Evolutionary conservation across 2,888 invertebrate species (phyloP), one percentile per base, ranked within the genome.

Genomic region (Sarcophaga variegata): DNA sequence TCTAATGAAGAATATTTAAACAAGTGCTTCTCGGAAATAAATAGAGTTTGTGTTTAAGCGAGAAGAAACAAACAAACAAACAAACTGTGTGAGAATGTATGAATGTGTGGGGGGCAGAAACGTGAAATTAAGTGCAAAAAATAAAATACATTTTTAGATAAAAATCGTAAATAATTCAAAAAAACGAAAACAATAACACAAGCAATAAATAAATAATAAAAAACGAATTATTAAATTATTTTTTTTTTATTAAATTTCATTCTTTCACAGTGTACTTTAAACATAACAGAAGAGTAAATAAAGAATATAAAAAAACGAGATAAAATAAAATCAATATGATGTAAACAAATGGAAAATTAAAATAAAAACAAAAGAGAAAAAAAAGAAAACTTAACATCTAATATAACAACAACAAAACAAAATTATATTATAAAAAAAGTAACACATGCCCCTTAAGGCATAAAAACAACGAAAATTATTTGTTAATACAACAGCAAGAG

Each of bases 381-480:
- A 22, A 22, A 22, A 22, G 22, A 22, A 74, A 71, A 83, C 74
- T 83, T 71, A 60, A 37, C 37, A 37, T 37, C 37, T 37, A 37
- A 83, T 82, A 77, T 79, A 63, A 37, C 47, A 70, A 20, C 27
- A 62, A 20, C 27, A 62, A 4, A 59, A 69, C 8, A 62, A 79
- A 20, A 69, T 2, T 62, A 72, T 20, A 86, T 76, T 8, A 66
- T 85, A 88, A 82, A 59, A 88, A 66, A 62, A 27, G 71, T 72
- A 37, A 70, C 59, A 86, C 66, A 79, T 14, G 63, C 69, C 63
- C 60, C 25, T 22, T 37, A 70, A 20, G 69, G 71, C 62, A 87
- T 75, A 67, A 81, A 85, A 72, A 71, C 54, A 75, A 80, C n/a
- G 37, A 70, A 84, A 84, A 75, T 79, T 81, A 27, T 87, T 87